A percentile compares a stretch with the other conserved stretches of the same genome.
phyloP scores from a whole-genome alignment of 2,888 invertebrate species.

The Melipona beecheii region DNA sequence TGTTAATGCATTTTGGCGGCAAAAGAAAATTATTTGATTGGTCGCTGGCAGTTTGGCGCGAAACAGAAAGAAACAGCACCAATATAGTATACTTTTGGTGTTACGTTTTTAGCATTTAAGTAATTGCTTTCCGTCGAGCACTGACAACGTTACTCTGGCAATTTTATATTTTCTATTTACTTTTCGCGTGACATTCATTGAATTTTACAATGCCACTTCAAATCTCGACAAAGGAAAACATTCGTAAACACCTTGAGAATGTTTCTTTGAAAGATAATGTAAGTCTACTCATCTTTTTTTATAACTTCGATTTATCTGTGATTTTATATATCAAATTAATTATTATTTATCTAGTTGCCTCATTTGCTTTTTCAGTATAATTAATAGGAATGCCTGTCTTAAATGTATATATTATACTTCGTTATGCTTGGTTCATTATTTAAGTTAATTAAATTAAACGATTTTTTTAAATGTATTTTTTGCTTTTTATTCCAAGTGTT shows the following conservation, averaged over 20 bases:
- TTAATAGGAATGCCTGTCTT: neutral
- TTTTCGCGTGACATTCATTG: neutral
- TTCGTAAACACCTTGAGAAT: constrained; percentile 75
- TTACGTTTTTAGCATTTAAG: neutral
- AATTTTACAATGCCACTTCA: constrained; percentile 74
- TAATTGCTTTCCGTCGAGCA: neutral
- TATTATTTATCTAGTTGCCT: no score
- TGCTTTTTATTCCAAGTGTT: neutral
- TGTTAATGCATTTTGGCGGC: constrained; percentile 52
- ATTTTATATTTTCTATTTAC: neutral
- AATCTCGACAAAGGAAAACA: constrained; percentile 80
- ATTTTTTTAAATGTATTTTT: no score
- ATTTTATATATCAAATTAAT: neutral
- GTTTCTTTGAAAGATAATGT: constrained; percentile 77
- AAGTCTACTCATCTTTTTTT: constrained; percentile 45
- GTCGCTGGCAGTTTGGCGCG: constrained; percentile 41
- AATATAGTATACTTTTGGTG: neutral
- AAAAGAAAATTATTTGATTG: constrained; percentile 44
- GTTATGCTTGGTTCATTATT: no score
- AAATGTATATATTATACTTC: no score
- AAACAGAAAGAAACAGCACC: constrained; percentile 7
- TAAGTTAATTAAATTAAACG: no score
- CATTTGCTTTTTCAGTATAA: neutral
- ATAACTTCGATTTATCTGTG: no score
- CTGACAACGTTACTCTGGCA: neutral